Evolutionary conservation across 2,888 invertebrate species (phyloP).

Genomic region (Disparrhopalites patrizii): DNA sequence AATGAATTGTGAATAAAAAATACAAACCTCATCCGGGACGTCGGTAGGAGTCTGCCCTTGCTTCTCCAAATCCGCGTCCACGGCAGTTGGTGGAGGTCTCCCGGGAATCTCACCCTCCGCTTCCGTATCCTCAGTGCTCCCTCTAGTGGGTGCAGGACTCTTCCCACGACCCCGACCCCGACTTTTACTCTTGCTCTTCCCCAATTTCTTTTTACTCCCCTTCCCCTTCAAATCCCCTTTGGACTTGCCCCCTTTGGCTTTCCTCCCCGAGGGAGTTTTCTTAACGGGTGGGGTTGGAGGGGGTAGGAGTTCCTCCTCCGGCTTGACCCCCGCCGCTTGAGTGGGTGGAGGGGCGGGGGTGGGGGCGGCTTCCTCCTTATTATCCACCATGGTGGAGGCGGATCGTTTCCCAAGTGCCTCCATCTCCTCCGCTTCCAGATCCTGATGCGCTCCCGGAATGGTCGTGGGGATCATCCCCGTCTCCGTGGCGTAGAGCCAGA

Average conservation of each 20-base stretch:
- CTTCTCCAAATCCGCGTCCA: background rate
- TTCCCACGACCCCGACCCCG: background rate
- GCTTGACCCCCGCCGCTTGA: background rate
- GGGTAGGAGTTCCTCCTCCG: background rate
- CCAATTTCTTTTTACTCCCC: no score
- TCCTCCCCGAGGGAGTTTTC: background rate
- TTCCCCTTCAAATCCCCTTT: conserved; percentile 4
- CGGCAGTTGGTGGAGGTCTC: background rate
- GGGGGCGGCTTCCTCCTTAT: background rate
- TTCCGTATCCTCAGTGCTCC: background rate
- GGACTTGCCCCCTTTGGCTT: background rate
- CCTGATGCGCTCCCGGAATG: background rate
- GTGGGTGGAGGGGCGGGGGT: background rate
- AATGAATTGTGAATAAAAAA: no score
- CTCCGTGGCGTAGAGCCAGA: conserved; percentile 31
- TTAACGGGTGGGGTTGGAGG: background rate
- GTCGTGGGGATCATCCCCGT: conserved; percentile 6
- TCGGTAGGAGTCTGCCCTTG: background rate
- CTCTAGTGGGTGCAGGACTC: background rate
- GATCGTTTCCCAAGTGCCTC: background rate
- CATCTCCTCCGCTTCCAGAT: background rate
- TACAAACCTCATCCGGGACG: no score
- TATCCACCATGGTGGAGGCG: background rate
- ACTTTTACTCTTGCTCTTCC: background rate
- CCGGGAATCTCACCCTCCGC: background rate